Conservation (phyloP, 2,888 invertebrate genomes). For the Lasioglossum oenotherae region DNA sequence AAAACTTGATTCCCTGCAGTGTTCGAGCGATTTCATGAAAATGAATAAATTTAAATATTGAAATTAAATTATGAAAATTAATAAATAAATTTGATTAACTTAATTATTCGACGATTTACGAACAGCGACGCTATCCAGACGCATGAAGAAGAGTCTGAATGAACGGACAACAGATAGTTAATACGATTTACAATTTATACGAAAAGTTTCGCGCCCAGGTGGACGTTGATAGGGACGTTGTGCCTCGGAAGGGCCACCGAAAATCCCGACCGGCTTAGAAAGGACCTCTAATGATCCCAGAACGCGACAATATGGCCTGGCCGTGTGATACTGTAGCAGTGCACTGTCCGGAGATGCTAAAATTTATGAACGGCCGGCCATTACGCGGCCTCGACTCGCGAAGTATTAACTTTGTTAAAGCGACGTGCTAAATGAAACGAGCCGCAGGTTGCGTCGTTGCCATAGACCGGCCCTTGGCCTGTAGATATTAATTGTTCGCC, state of each 20-base stretch:
- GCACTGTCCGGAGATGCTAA: conserved; percentile 44
- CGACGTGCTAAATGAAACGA: conserved; percentile 62
- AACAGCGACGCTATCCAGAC: not conserved
- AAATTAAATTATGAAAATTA: no score
- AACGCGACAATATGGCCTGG: conserved; percentile 25
- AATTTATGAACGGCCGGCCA: conserved; percentile 63
- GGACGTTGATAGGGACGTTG: not conserved
- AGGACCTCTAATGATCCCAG: conserved; percentile 33
- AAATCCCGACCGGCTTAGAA: conserved; percentile 27
- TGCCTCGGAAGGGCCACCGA: not conserved
- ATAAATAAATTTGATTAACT: not conserved
- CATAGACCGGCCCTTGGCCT: conserved; percentile 18
- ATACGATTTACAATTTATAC: not conserved
- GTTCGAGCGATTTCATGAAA: not conserved
- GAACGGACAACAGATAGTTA: not conserved
- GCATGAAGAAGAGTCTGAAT: not conserved
- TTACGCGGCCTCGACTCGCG: conserved; percentile 54
- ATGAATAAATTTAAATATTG: not conserved
- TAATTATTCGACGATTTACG: not conserved
- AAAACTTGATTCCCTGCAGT: no score
- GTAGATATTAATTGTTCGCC: conserved; percentile 29
- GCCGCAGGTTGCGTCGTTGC: conserved; percentile 34
- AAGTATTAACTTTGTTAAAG: conserved; percentile 67
- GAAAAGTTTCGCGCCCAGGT: not conserved
- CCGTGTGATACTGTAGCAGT: conserved; percentile 7